Evolutionary conservation across 2,888 invertebrate species (phyloP), one percentile per base, ranked within the genome.

Genomic region (Petrolisthes manimaculis): DNA sequence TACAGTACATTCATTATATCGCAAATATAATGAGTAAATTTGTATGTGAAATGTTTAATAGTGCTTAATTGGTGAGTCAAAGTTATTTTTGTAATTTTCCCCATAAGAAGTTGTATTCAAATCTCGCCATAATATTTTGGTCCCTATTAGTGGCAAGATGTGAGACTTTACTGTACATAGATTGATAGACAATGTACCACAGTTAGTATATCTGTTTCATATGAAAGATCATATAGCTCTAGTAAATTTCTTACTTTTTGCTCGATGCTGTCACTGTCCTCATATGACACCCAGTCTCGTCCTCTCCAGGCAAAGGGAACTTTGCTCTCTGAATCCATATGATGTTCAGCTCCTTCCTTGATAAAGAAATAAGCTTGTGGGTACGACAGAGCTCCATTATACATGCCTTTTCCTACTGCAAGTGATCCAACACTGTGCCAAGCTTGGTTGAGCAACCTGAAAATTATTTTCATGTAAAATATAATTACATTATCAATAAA

Each of bases 281-380:
- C 97, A 92, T 95, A 97, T 0, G 97, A 97, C 77, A 97, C 94
- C 98, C 98, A 98, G 92, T 97, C 96, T 21, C 93, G 93, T 81
- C 94, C 93, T 89, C 94, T 94, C 92, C 95, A 95, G 8, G 96
- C 94, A 93, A 96, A 98, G 0, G 97, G 97, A 75, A 97, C 97
- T 92, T 95, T 95, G 6, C 96, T 95, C 71, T 95, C 94, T 9
- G 94, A 93, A 92, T 97, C 96, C 92, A 95, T 96, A 69, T 95
- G 93, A 6, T 94, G 93, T 0, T 93, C 93, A 2, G 80, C 89
- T 24, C 95, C 95, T 85, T 93, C 93, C 14, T 93, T 93, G 14
- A 95, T 93, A 92, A 96, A 96, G 89, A 93, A 93, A 92, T 97
- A 97, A 51, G 96, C 94, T 89, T 95, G 95, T 0, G 95, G 94